Base-by-base conservation (phyloP, 2,888 invertebrate genomes). In the Drosophila gaucha region DNA sequence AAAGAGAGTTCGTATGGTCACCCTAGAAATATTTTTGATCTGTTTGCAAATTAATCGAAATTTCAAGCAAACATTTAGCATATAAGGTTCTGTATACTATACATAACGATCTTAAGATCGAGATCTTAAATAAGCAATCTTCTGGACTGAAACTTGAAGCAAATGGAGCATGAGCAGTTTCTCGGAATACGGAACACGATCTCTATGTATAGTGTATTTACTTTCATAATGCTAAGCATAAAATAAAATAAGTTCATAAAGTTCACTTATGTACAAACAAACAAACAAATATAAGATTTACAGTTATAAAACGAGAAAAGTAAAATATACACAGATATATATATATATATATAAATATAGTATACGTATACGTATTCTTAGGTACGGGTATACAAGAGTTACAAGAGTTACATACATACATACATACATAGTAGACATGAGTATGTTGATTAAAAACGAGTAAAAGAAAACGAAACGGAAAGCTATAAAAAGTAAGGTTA, bases 321-420 rank as follows among this genome's bases (percentile, higher is more conserved):
- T 0, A 14, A 33, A 6, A 10, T 28, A 44, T 31, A 46, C 30
- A 46, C 26, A 31, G 20, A 20, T 46, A 46, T 49, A 54, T 36
- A 57, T 50, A 46, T 31, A 71, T 47, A 58, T 41, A 47, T n/a
- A n/a, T n/a, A n/a, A n/a, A n/a, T n/a, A n/a, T n/a, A n/a, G n/a
- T n/a, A n/a, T n/a, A n/a, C n/a, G n/a, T n/a, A n/a, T 67, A 83
- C 63, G 26, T 52, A 50, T 39, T 8, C 36, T 47, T 46, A 56
- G n/a, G 36, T 54, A 58, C 24, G 49, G 12, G 43, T 74, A 22
- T 39, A 39, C 39, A 39, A n/a, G 22, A 22, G 39, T 39, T 22
- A 12, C 39, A 39, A n/a, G n/a, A n/a, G n/a, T n/a, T 39, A 39
- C 39, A 39, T 39, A 39, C 39, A 39, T n/a, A 55, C 49, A 52